phyloP scores from a whole-genome alignment of 1,140 invertebrate genomes.

The Polypedilum pembai region DNA sequence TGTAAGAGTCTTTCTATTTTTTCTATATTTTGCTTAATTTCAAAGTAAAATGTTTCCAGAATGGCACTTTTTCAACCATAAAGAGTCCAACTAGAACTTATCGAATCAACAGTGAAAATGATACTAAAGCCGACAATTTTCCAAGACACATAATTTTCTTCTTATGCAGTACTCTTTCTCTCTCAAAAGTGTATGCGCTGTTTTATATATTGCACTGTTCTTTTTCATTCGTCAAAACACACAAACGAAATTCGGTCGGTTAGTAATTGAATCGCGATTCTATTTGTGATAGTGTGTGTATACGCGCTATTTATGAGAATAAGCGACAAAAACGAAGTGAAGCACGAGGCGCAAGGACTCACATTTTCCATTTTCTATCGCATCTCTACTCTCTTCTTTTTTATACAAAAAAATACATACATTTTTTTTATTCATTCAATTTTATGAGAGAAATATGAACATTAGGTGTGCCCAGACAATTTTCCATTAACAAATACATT shows the following conservation, averaged over 20 bases:
- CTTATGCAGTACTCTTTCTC: too few species aligned
- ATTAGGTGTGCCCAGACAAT: conserved; percentile 27
- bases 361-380: background rate
- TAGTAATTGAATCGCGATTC: background rate
- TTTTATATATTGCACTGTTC: background rate
- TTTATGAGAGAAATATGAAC: background rate
- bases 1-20: background rate
- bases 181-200: too few species aligned
- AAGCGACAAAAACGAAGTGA: background rate
- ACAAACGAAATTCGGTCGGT: background rate
- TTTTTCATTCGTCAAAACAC: background rate
- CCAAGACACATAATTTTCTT: background rate
- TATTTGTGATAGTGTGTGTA: background rate
- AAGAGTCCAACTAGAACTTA: conserved; percentile 21
- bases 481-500: conserved; percentile 16
- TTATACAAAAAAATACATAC: background rate
- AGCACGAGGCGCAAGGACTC: background rate
- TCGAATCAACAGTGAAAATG: conserved; percentile 25
- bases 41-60: conserved; percentile 3
- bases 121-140: conserved; percentile 7
- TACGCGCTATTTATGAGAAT: background rate
- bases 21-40: background rate
- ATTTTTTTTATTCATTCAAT: background rate
- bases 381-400: background rate
- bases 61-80: background rate